These are phyloP conservation scores for Lasioglossum villosulum DNA, from an alignment of 2,888 invertebrate genomes.

Conservation along the genomic window DNA sequence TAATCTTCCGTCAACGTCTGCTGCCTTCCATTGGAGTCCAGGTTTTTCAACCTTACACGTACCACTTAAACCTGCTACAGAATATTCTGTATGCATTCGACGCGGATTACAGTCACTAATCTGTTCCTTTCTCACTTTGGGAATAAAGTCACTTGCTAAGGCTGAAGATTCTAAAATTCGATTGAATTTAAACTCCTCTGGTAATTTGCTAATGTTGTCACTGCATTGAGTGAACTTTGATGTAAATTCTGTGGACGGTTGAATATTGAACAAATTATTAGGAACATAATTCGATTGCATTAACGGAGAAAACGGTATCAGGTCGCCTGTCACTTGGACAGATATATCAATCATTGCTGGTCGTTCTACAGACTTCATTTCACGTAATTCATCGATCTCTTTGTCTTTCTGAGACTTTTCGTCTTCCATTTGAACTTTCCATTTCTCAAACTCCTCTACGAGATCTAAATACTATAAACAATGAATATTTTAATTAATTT, in stretches of 20 bases:
- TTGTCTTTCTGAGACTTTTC: conserved; percentile 86
- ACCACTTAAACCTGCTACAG: conserved; percentile 49
- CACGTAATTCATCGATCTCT: conserved; percentile 86
- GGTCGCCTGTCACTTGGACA: conserved; percentile 75
- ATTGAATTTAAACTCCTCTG: conserved; percentile 54
- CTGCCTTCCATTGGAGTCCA: conserved; percentile 63
- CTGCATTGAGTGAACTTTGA: conserved; percentile 45
- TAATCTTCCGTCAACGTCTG: conserved; percentile 73
- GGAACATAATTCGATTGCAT: conserved; percentile 48
- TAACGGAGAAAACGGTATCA: conserved; percentile 44
- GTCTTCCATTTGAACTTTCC: conserved; percentile 85
- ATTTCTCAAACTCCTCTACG: conserved; percentile 89
- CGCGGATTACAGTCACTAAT: conserved; percentile 18
- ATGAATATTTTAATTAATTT: neutral
- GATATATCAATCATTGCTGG: conserved; percentile 65
- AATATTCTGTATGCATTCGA: conserved; percentile 48
- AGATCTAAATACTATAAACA: conserved; percentile 87
- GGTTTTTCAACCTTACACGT: conserved; percentile 50
- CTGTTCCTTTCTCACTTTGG: conserved; percentile 33
- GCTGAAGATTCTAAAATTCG: conserved; percentile 45
- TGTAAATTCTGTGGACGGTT: conserved; percentile 48
- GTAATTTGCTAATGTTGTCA: conserved; percentile 49
- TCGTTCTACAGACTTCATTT: conserved; percentile 64
- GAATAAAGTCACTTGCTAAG: conserved; percentile 38
- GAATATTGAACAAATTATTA: conserved; percentile 50